Evolutionary conservation across 2,113 vertebrate genomes (phyloP).

Genomic region (Leuciscus idus): DNA sequence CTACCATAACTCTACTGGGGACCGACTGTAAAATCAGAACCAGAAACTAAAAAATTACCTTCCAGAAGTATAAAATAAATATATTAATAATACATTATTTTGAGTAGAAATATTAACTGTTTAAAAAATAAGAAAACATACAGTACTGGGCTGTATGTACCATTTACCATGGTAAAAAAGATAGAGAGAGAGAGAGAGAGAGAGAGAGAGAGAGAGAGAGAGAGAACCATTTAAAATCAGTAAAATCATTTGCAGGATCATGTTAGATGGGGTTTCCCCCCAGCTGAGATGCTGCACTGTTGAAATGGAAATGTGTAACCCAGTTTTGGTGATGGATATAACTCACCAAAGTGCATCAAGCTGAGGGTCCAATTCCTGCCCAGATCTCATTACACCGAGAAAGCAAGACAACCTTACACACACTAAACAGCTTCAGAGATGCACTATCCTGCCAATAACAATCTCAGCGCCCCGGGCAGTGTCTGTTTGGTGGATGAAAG

Average conservation of each 20-base stretch:
- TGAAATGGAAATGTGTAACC: slow-evolving; percentile 16
- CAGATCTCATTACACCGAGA: slow-evolving; percentile 17
- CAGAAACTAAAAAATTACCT: neutral
- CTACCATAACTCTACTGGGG: neutral
- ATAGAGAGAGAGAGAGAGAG: neutral
- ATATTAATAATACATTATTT: neutral
- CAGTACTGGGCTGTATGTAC: neutral
- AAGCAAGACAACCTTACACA: slow-evolving; percentile 20
- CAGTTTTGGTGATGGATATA: slow-evolving; percentile 30
- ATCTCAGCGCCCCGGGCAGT: slow-evolving; percentile 5
- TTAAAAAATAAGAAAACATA: neutral
- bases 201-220: neutral
- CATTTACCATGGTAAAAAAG: too few relatives aligned
- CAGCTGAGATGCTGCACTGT: neutral
- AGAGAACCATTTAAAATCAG: neutral
- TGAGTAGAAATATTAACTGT: neutral
- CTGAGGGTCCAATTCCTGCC: slow-evolving; percentile 2
- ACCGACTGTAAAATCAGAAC: neutral
- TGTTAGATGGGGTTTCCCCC: slow-evolving; percentile 19
- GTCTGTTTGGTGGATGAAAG: slow-evolving; percentile 12
- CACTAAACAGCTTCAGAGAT: slow-evolving; percentile 28
- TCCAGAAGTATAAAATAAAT: neutral
- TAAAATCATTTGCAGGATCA: neutral
- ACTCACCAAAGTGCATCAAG: slow-evolving; percentile 6
- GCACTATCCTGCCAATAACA: slow-evolving; percentile 21